Conservation (phyloP, 1,140 invertebrate genomes). For the Nephila pilipes region DNA sequence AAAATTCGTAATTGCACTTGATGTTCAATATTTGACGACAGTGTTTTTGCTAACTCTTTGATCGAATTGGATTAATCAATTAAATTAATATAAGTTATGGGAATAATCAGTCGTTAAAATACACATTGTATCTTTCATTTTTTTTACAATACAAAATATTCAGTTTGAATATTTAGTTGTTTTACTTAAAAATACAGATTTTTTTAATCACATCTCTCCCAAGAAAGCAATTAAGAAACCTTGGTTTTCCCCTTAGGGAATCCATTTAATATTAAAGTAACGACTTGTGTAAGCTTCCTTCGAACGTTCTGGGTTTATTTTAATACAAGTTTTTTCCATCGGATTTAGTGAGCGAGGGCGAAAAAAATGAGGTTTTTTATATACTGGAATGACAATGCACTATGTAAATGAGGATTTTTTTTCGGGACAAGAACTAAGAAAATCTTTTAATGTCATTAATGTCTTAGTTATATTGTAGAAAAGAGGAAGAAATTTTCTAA, state of each 20-base stretch:
- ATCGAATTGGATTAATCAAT: too few relatives aligned
- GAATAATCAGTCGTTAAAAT: too few relatives aligned
- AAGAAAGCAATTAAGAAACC: too few relatives aligned
- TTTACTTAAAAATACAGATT: too few relatives aligned
- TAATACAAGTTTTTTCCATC: neutral
- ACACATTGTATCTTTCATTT: too few relatives aligned
- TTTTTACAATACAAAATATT: too few relatives aligned
- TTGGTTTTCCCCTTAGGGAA: neutral
- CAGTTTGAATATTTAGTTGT: too few relatives aligned
- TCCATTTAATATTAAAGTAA: neutral
- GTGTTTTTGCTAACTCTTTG: too few relatives aligned
- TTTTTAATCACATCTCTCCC: too few relatives aligned
- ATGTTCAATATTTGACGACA: too few relatives aligned
- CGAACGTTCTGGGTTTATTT: neutral
- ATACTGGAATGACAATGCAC: neutral
- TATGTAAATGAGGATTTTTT: neutral
- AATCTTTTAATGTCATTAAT: slow-evolving; percentile 18
- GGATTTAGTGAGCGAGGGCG: neutral
- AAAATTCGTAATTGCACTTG: too few relatives aligned
- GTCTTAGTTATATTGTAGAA: neutral
- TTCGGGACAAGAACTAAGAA: neutral
- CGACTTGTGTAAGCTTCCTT: neutral
- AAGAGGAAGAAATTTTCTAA: neutral
- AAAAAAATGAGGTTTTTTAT: neutral
- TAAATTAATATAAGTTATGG: too few relatives aligned